Evolutionary conservation across 2,888 invertebrate genomes (phyloP).

Genomic region (Andrena minutula): DNA sequence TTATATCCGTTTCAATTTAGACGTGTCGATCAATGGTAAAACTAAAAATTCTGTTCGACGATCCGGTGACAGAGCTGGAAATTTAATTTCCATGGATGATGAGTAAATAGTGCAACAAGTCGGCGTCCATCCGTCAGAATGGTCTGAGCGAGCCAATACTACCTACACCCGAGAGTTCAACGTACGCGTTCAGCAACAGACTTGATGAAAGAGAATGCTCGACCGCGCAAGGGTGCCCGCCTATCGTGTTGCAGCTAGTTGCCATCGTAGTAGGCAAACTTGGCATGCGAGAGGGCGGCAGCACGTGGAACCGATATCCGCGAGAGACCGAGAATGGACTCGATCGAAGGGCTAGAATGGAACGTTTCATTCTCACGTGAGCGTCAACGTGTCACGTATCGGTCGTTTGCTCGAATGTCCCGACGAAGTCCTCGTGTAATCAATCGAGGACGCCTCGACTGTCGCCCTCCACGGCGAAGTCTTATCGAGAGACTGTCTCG

Average conservation of each 20-base stretch:
- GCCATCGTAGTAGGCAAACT: constrained; percentile 33
- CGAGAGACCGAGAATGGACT: constrained; percentile 27
- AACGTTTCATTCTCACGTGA: constrained; percentile 50
- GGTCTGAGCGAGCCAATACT: no score
- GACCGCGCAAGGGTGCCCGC: not conserved
- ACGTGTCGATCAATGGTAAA: no score
- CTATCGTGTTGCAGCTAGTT: constrained; percentile 45
- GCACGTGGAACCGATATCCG: constrained; percentile 47
- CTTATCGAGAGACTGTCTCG: constrained; percentile 55
- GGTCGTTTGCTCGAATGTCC: constrained; percentile 60
- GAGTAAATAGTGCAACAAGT: no score
- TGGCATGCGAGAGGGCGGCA: constrained; percentile 22
- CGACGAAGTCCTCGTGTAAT: constrained; percentile 57
- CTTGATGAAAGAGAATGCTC: constrained; percentile 18
- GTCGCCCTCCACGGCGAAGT: constrained; percentile 35
- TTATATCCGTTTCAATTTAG: no score
- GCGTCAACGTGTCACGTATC: constrained; percentile 62
- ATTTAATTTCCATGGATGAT: no score
- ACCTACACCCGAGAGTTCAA: not conserved
- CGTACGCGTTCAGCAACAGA: not conserved
- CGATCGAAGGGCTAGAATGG: constrained; percentile 52
- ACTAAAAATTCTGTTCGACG: no score
- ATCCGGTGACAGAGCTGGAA: no score
- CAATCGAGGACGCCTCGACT: constrained; percentile 49
- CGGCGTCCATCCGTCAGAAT: not conserved